These are phyloP conservation scores for Sitta carolinensis DNA, from an alignment of 2,797 vertebrate species.

Conservation along the genomic window DNA sequence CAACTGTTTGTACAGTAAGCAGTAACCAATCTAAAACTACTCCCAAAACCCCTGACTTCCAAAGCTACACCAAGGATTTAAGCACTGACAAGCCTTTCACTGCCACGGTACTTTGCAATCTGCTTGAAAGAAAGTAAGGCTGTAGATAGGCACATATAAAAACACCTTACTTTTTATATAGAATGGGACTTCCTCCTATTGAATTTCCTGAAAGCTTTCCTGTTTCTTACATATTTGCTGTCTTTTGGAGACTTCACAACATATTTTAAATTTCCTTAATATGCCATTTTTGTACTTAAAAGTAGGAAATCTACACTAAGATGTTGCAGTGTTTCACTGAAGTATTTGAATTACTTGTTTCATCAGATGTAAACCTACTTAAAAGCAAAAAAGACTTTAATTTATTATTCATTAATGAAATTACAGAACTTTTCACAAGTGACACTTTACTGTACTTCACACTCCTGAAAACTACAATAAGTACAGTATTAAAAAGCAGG, in stretches of 20 bases:
- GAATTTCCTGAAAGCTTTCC: not conserved
- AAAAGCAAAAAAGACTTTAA: not conserved
- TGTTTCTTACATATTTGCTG: not conserved
- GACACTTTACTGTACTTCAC: not conserved
- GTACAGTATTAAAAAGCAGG: not conserved
- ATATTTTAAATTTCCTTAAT: not conserved
- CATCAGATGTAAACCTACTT: not conserved
- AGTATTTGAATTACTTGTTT: not conserved
- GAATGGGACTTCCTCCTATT: not conserved
- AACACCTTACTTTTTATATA: not conserved
- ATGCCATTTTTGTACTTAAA: not conserved
- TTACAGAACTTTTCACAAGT: not conserved
- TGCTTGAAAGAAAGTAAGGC: not conserved
- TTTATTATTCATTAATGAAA: not conserved
- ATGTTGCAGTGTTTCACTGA: not conserved
- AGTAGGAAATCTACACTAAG: not conserved
- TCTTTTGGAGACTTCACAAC: not conserved
- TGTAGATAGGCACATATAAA: rapidly evolving
- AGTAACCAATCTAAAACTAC: not conserved
- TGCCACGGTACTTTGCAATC: not conserved
- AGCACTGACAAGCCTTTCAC: not conserved
- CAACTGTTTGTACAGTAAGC: not conserved
- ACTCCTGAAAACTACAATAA: not conserved
- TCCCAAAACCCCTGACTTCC: not conserved
- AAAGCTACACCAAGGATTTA: not conserved